These are phyloP conservation scores for Drosophila repleta DNA, from an alignment of 1,140 invertebrate genomes.

Conservation along the genomic window DNA sequence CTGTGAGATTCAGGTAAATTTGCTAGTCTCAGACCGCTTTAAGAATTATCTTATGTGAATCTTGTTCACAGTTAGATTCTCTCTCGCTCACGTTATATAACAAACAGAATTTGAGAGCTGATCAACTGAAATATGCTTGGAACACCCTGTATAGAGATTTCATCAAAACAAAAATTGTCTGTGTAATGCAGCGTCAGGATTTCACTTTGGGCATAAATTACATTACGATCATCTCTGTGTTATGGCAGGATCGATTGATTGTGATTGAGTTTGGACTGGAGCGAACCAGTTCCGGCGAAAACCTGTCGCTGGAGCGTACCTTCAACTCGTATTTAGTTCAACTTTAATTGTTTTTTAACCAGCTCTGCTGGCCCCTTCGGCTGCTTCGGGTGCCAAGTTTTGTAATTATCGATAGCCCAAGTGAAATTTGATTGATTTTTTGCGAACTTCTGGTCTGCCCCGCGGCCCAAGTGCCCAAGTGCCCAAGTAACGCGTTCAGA, in stretches of 20 bases:
- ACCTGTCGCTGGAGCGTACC: constrained; percentile 52
- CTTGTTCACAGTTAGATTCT: not conserved
- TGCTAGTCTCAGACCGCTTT: constrained; percentile 8
- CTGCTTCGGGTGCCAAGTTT: constrained; percentile 25
- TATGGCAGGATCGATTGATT: constrained; percentile 61
- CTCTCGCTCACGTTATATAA: constrained; percentile 1
- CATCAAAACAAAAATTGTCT: constrained; percentile 8
- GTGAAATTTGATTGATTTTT: constrained; percentile 80
- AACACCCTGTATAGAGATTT: constrained; percentile 66
- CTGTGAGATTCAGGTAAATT: constrained; percentile 40
- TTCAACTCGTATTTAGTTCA: constrained; percentile 66
- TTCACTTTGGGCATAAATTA: constrained; percentile 67
- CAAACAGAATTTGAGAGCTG: constrained; percentile 34
- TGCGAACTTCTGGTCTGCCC: constrained; percentile 1
- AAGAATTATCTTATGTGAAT: not conserved
- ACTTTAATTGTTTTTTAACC: constrained; percentile 81
- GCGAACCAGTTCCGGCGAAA: constrained; percentile 44
- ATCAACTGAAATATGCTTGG: not conserved
- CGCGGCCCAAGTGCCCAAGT: constrained; percentile 10
- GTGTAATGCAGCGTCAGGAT: constrained; percentile 49
- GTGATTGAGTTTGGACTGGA: constrained; percentile 31
- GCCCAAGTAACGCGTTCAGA: constrained; percentile 23
- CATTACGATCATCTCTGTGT: constrained; percentile 77
- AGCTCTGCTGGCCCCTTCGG: constrained; percentile 32
- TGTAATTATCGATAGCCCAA: constrained; percentile 56